Conservation (phyloP, 64 coral and sea anemone species). For the Orbicella faveolata region DNA sequence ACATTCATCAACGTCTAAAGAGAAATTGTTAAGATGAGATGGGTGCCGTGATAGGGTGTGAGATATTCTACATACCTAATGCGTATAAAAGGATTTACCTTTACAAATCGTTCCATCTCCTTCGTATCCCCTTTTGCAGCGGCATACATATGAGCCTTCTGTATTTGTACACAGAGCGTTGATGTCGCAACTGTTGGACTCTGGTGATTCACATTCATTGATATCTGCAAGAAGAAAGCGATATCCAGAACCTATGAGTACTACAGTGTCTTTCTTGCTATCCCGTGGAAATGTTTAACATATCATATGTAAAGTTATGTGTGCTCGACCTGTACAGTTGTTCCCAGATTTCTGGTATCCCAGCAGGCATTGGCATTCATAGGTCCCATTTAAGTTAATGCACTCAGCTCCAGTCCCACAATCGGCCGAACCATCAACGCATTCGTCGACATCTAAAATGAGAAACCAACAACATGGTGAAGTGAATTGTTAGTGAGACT, state of each 20-base stretch:
- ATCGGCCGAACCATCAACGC: neutral
- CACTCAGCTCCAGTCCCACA: neutral
- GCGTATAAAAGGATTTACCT: neutral
- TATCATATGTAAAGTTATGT: neutral
- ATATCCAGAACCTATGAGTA: neutral
- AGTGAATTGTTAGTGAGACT: neutral
- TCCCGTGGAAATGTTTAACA: neutral
- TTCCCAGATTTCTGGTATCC: neutral
- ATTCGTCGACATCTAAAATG: constrained; percentile 37
- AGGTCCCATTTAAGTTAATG: neutral
- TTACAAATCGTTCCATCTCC: constrained; percentile 9
- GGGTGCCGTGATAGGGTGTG: neutral
- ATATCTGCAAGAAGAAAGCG: neutral
- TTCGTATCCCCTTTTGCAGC: constrained; percentile 22
- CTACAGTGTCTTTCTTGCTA: neutral
- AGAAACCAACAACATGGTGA: neutral
- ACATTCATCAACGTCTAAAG: constrained; percentile 27
- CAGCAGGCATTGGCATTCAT: neutral
- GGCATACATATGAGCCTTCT: constrained; percentile 45
- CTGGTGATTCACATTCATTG: constrained; percentile 19
- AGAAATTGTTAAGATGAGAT: neutral
- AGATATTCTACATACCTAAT: neutral
- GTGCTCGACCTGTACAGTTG: constrained; percentile 3
- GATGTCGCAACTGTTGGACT: neutral
- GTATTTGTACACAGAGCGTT: constrained; percentile 49